Percentiles rank a stretch among this genome's conserved stretches.
Evolutionary conservation across 1,140 invertebrate species (phyloP).

Genomic region (Danaus plexippus): DNA sequence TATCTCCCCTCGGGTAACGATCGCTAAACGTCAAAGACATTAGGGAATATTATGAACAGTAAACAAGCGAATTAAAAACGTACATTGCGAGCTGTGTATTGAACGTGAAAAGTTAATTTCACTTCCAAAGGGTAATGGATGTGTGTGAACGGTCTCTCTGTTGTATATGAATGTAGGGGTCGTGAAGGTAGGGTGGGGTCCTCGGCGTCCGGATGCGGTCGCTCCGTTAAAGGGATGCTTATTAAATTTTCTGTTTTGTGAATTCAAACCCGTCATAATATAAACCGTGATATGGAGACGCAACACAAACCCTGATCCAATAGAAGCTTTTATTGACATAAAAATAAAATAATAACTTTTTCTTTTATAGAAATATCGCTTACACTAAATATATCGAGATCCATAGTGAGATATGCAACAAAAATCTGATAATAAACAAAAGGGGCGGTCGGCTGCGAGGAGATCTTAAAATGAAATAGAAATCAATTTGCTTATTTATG

Average conservation of each 20-base stretch:
- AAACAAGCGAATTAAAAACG: slow-evolving; percentile 12
- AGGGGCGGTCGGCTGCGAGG: no score
- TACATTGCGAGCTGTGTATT: slow-evolving; percentile 21
- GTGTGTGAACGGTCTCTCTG: slow-evolving; percentile 11
- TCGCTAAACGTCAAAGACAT: slow-evolving; percentile 32
- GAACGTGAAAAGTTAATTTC: not conserved
- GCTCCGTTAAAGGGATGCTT: slow-evolving; percentile 19
- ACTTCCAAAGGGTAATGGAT: slow-evolving; percentile 14
- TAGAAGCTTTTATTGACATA: no score
- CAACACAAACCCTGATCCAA: no score
- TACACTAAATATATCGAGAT: no score
- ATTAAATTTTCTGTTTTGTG: slow-evolving; percentile 20
- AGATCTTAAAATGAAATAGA: no score
- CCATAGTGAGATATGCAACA: no score
- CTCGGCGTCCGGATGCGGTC: slow-evolving; percentile 33
- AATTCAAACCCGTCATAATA: not conserved
- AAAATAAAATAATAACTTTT: no score
- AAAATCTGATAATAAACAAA: no score
- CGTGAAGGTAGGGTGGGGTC: slow-evolving; percentile 8
- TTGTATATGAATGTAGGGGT: slow-evolving; percentile 12
- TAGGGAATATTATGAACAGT: slow-evolving; percentile 25
- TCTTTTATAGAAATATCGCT: no score
- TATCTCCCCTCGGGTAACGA: slow-evolving; percentile 27
- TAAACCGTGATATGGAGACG: no score
- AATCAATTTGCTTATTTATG: no score